Evolutionary conservation across 1,140 invertebrate species (phyloP), one percentile per base, ranked within the genome.

Genomic region (Caenorhabditis latens): DNA sequence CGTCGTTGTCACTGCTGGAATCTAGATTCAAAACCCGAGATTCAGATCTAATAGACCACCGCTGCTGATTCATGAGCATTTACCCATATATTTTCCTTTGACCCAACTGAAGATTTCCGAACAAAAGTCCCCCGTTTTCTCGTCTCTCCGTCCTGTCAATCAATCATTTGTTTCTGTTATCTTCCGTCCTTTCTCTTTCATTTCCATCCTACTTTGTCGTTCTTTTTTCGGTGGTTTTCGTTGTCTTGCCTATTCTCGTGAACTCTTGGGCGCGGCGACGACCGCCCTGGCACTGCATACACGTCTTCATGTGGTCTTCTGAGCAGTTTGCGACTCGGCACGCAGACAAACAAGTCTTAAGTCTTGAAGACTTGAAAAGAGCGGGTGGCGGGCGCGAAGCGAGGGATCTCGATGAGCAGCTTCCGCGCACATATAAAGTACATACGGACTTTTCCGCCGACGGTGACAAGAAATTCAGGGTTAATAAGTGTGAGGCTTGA

Each of bases 131-230:
- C 46, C 21, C n/a, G 14, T 67, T 67, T 19, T 67, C 40, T 19
- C 42, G 46, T 79, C 71, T 79, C 46, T 50, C 46, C 24, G 71
- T 79, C 46, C 71, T 79, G 71, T 79, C 71, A 79, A 79, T 79
- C 71, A 79, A 79, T 79, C 71, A 79, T 79, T 79, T 79, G 71
- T 13, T 79, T 50, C 71, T 79, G 71, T 79, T 79, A 79, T 79
- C 71, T 79, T 50, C 43, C 71, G 71, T 79, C 40, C 43, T 50
- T 79, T 79, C 71, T 79, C 43, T 79, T 71, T 71, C 65, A 71
- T 71, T 71, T 46, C 42, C 43, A 71, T 71, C 71, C 46, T 79
- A 79, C 65, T 79, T 79, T 50, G 32, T 79, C 40, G 21, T 40
- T 9, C 32, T 40, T 50, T 24, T 50, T 79, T 46, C 19, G 8